Conservation (phyloP, 2,113 vertebrate species). For the Pollimyrus isidori region DNA sequence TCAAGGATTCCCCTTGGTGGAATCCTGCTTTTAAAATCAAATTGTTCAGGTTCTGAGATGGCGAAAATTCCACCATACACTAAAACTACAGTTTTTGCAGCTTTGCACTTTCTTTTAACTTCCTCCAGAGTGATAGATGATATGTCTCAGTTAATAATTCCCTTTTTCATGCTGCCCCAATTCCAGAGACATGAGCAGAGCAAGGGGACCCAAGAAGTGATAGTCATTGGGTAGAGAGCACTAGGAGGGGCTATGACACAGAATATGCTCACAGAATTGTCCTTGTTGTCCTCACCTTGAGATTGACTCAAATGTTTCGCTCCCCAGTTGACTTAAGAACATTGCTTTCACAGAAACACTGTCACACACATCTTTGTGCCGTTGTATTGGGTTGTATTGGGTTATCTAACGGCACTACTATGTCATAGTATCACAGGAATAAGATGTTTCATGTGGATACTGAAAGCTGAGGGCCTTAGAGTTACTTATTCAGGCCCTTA, state of each 20-base stretch:
- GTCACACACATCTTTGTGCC: neutral
- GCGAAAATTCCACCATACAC: neutral
- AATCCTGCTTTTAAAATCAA: neutral
- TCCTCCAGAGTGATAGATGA: neutral
- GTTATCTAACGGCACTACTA: neutral
- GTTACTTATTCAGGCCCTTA: neutral
- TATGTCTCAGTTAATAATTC: neutral
- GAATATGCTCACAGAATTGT: neutral
- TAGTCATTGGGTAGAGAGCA: neutral
- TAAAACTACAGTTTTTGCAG: neutral
- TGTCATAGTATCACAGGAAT: neutral
- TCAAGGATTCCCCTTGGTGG: neutral
- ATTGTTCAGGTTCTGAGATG: neutral
- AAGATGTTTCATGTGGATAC: neutral
- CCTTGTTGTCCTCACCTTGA: neutral
- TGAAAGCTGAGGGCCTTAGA: neutral
- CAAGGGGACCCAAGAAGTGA: neutral
- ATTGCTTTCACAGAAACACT: neutral
- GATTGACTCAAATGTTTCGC: neutral
- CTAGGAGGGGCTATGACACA: neutral
- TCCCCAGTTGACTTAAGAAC: neutral
- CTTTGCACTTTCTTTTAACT: neutral
- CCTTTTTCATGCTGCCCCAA: neutral
- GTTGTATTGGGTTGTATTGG: neutral
- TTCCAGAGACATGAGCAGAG: neutral